Percentiles rank a stretch among this genome's conserved stretches.
These are phyloP conservation scores for Pogonognathellus flavescens DNA, from an alignment of 1,140 invertebrate species.

Conservation along the genomic window DNA sequence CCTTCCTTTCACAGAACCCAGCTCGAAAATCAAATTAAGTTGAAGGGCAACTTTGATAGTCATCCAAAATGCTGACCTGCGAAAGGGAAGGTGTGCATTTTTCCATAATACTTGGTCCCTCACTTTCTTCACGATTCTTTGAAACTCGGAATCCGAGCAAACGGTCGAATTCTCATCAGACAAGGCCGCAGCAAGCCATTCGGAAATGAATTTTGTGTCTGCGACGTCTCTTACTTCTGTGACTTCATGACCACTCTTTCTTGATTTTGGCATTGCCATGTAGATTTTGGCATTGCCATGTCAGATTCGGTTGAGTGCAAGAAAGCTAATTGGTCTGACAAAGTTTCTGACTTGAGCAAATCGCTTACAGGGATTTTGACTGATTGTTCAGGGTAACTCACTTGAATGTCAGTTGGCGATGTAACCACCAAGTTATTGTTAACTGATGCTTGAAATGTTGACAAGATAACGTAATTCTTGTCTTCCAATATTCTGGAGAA, in stretches of 20 bases:
- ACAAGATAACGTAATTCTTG: neutral
- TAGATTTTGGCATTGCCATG: neutral
- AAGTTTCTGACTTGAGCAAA: conserved; percentile 6
- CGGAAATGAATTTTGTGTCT: neutral
- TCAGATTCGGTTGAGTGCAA: neutral
- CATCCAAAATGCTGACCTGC: conserved; percentile 58
- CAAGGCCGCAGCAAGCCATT: conserved; percentile 32
- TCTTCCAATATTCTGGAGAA: neutral
- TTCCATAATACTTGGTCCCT: conserved; percentile 45
- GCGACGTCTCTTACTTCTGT: conserved; percentile 29
- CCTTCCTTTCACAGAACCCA: neutral
- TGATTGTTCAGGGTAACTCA: neutral
- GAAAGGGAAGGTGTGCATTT: conserved; percentile 7
- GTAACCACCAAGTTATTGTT: neutral
- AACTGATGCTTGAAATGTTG: neutral
- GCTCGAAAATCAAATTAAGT: neutral
- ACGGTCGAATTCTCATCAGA: neutral
- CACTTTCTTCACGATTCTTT: conserved; percentile 49
- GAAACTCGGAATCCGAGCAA: neutral
- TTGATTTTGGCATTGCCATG: neutral
- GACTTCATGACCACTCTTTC: neutral
- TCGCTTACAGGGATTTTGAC: neutral
- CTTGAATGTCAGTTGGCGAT: neutral
- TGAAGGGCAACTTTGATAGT: conserved; percentile 49
- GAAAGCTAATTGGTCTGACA: neutral